Conservation (phyloP, 2,888 invertebrate genomes). For the Erynnis tages region DNA sequence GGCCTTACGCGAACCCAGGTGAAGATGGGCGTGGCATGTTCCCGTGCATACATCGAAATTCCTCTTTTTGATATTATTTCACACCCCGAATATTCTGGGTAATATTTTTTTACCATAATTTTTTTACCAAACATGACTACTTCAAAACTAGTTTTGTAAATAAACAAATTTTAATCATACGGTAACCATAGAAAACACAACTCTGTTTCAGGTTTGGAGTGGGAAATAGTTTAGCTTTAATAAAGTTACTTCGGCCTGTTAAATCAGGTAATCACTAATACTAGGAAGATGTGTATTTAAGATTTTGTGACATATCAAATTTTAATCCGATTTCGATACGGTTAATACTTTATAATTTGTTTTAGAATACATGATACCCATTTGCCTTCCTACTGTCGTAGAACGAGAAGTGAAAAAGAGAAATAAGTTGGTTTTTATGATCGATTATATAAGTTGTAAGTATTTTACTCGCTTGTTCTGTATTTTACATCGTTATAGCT, state of each 20-base stretch:
- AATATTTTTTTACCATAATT: too few relatives aligned
- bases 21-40: slow-evolving; percentile 50
- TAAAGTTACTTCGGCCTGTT: slow-evolving; percentile 62
- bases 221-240: slow-evolving; percentile 62
- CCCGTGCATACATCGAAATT: slow-evolving; percentile 62
- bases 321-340: too few relatives aligned
- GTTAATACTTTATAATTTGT: too few relatives aligned
- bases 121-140: too few relatives aligned
- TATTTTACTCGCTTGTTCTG: slow-evolving; percentile 20
- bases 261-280: slow-evolving; percentile 52
- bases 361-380: slow-evolving; percentile 64
- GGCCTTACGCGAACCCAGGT: slow-evolving; percentile 48
- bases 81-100: slow-evolving; percentile 70
- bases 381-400: slow-evolving; percentile 56
- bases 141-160: too few relatives aligned
- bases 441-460: slow-evolving; percentile 68
- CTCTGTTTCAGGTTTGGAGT: slow-evolving; percentile 60
- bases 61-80: slow-evolving; percentile 55
- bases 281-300: not conserved
- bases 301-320: too few relatives aligned
- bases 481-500: not conserved
- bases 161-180: too few relatives aligned
- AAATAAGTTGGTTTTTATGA: slow-evolving; percentile 52
- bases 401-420: slow-evolving; percentile 54
- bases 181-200: not conserved